Evolutionary conservation across 37 sponge, comb jelly and placozoan species (phyloP).

Genomic region (Hexactinellida sp.): DNA sequence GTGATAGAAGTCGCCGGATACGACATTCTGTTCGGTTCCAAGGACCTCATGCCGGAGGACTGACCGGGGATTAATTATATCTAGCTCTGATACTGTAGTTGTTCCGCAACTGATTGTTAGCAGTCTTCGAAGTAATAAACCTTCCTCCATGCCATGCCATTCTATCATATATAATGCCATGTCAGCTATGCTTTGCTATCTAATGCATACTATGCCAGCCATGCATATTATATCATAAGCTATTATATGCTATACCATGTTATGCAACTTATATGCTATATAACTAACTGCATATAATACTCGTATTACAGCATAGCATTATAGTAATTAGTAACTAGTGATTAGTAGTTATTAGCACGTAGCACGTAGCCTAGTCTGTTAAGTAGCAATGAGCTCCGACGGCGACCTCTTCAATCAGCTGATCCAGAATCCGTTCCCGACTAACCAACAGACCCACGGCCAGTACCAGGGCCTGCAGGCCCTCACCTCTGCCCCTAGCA

Average conservation of each 20-base stretch:
- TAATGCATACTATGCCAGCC: too few relatives aligned
- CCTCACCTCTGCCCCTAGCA: background rate
- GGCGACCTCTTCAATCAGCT: slow-evolving; percentile 5
- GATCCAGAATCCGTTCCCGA: background rate
- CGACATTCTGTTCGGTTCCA: background rate
- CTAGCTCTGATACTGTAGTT: background rate
- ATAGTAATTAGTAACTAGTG: too few relatives aligned
- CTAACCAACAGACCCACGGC: background rate
- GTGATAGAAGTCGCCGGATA: background rate
- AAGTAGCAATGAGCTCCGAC: background rate
- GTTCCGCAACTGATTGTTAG: background rate
- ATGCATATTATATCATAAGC: too few relatives aligned
- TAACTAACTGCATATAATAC: too few relatives aligned
- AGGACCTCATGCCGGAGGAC: slow-evolving; percentile 7
- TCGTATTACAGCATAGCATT: too few relatives aligned
- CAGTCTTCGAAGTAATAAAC: slow-evolving; percentile 3
- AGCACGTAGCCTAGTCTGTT: background rate
- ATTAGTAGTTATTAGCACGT: too few relatives aligned
- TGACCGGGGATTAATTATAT: background rate
- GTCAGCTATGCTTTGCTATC: too few relatives aligned
- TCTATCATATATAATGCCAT: too few relatives aligned
- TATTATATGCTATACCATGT: too few relatives aligned
- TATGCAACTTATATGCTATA: too few relatives aligned
- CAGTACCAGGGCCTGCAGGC: background rate
- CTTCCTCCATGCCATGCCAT: background rate